Conservation (phyloP, 2,113 vertebrate species). For the Eidolon helvum region DNA sequence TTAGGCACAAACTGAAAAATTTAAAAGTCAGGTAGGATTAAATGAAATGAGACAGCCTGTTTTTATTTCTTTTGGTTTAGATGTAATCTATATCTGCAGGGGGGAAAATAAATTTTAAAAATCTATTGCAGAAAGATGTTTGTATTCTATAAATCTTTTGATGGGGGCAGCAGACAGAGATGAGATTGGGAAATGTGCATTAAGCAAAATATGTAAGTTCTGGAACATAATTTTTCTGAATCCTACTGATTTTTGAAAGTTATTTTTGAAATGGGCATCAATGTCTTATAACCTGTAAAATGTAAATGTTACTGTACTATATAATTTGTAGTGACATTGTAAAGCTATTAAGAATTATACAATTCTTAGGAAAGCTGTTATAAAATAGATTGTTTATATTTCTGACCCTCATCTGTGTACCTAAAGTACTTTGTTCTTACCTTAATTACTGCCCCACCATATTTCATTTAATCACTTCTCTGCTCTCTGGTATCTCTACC, state of each 20-base stretch:
- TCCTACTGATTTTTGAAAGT: constrained; percentile 24
- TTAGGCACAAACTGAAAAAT: neutral
- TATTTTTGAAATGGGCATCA: constrained; percentile 31
- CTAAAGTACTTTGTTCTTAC: constrained; percentile 11
- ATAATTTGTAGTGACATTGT: neutral
- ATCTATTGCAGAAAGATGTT: neutral
- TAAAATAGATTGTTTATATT: constrained; percentile 23
- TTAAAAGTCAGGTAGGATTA: neutral
- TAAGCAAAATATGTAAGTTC: neutral
- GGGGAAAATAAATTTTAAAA: neutral
- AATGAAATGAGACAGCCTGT: neutral
- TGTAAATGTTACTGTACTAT: neutral
- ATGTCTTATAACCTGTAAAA: neutral
- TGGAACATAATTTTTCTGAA: neutral
- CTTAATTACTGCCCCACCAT: neutral
- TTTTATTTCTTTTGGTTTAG: constrained; percentile 6
- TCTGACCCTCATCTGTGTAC: neutral
- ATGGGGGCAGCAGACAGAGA: neutral
- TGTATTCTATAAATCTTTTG: neutral
- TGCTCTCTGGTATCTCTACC: neutral
- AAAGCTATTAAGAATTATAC: neutral
- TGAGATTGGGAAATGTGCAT: neutral
- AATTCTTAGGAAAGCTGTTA: neutral
- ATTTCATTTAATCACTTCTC: neutral
- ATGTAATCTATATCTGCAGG: neutral